Percentiles rank a stretch among this genome's conserved stretches.
phyloP scores from a whole-genome alignment of 2,888 invertebrate genomes.

The Lepidonotus clava region DNA sequence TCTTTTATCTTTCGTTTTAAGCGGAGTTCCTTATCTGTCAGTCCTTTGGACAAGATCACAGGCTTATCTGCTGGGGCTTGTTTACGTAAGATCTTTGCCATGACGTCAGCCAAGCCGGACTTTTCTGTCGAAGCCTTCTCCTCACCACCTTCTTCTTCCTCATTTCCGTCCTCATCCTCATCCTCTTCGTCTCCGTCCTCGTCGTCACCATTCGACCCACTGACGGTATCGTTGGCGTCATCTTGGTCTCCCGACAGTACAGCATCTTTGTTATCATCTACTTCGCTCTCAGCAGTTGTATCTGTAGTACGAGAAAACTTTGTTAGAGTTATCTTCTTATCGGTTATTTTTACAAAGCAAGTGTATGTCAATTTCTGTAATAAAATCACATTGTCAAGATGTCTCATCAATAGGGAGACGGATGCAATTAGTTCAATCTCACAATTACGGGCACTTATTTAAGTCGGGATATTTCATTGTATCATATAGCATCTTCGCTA shows the following conservation, averaged over 20 bases:
- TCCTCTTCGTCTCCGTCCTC: slow-evolving; percentile 9
- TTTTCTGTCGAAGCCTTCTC: slow-evolving; percentile 5
- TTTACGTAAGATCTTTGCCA: slow-evolving; percentile 57
- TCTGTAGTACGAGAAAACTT: neutral
- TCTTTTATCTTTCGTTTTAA: slow-evolving; percentile 80
- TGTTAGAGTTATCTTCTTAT: too few species aligned
- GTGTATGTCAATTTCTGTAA: too few species aligned
- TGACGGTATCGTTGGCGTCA: too few species aligned
- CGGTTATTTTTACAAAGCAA: too few species aligned
- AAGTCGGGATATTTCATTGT: too few species aligned
- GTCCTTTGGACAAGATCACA: slow-evolving; percentile 87
- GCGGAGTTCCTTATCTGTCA: slow-evolving; percentile 75
- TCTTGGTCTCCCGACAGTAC: too few species aligned
- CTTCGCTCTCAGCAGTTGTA: neutral
- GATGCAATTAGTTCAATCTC: too few species aligned
- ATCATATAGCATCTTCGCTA: too few species aligned
- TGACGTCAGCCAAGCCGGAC: slow-evolving; percentile 56
- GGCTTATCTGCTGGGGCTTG: slow-evolving; percentile 24
- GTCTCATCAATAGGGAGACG: too few species aligned
- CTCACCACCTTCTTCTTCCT: neutral
- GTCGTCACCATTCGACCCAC: neutral
- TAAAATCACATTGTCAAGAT: too few species aligned
- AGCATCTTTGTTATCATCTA: neutral
- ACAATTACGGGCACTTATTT: too few species aligned
- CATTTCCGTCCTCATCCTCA: neutral